Percentiles rank a stretch among this genome's conserved stretches.
phyloP scores from a whole-genome alignment of 2,797 vertebrate genomes.

The Lutra lutra region DNA sequence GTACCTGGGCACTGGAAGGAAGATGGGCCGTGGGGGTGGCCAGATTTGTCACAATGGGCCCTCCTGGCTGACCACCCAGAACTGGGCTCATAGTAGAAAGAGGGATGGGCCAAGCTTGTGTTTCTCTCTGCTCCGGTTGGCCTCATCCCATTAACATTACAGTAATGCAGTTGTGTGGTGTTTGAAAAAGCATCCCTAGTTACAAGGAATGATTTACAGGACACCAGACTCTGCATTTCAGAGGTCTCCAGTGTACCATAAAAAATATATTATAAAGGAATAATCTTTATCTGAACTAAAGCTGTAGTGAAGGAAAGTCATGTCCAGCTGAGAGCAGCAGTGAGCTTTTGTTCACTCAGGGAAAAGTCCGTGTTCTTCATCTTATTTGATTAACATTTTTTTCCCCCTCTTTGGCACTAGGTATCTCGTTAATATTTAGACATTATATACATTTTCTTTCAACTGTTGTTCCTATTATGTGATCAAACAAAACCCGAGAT shows the following conservation, averaged over 20 bases:
- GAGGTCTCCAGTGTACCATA: constrained; percentile 85
- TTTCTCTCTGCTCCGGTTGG: constrained; percentile 13
- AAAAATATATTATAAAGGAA: constrained; percentile 86
- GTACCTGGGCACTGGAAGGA: background rate
- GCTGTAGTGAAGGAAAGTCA: constrained; percentile 75
- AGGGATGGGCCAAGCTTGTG: background rate
- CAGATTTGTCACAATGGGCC: background rate
- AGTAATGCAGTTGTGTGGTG: constrained; percentile 66
- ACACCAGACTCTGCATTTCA: constrained; percentile 84
- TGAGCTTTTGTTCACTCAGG: constrained; percentile 87
- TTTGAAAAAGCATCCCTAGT: constrained; percentile 79
- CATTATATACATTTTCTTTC: constrained; percentile 74
- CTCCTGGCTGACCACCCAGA: background rate
- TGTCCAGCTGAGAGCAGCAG: constrained; percentile 94
- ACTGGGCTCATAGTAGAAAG: background rate
- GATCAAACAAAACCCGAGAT: constrained; percentile 51
- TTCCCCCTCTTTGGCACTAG: constrained; percentile 52
- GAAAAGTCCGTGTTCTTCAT: constrained; percentile 74
- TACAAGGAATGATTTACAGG: constrained; percentile 85
- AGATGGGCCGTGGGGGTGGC: too few species aligned
- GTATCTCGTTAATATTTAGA: constrained; percentile 79
- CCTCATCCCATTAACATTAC: constrained; percentile 70
- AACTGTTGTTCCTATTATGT: constrained; percentile 64
- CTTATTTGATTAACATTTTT: constrained; percentile 80
- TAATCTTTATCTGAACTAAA: constrained; percentile 81